Percentiles rank a stretch among this genome's conserved stretches.
phyloP scores from a whole-genome alignment of 2,113 vertebrate species.

The Anolis carolinensis region DNA sequence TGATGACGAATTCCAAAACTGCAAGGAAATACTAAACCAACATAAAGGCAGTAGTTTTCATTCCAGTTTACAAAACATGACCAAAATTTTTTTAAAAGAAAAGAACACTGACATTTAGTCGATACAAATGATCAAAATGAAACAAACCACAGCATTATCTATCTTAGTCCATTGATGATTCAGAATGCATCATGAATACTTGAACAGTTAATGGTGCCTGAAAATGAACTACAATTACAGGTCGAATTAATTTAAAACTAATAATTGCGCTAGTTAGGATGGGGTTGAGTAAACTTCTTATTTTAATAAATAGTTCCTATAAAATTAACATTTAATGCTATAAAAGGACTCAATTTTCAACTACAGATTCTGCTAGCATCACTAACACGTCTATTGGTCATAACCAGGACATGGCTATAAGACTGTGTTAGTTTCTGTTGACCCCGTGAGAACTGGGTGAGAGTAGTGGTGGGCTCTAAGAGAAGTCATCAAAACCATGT shows the following conservation, averaged over 20 bases:
- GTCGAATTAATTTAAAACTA: constrained; percentile 16
- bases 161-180: constrained; percentile 45
- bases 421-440: not conserved
- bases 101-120: constrained; percentile 60
- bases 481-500: not conserved
- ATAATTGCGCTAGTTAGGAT: not conserved
- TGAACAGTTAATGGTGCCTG: constrained; percentile 6
- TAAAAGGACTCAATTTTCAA: constrained; percentile 16
- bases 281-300: not conserved
- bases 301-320: constrained; percentile 3
- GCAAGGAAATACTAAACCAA: constrained; percentile 49
- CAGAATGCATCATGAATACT: constrained; percentile 25
- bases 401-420: not conserved
- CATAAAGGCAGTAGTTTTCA: constrained; percentile 47
- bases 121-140: constrained; percentile 69
- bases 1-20: constrained; percentile 42
- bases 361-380: not conserved
- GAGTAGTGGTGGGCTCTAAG: not conserved
- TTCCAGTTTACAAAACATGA: constrained; percentile 61
- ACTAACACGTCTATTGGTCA: constrained; percentile 18
- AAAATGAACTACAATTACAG: constrained; percentile 26
- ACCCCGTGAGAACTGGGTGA: too few relatives aligned
- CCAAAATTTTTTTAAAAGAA: constrained; percentile 49
- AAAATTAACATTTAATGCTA: constrained; percentile 5
- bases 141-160: constrained; percentile 84